Base-by-base conservation (phyloP, 2,888 invertebrate species). In the Tipula unca region DNA sequence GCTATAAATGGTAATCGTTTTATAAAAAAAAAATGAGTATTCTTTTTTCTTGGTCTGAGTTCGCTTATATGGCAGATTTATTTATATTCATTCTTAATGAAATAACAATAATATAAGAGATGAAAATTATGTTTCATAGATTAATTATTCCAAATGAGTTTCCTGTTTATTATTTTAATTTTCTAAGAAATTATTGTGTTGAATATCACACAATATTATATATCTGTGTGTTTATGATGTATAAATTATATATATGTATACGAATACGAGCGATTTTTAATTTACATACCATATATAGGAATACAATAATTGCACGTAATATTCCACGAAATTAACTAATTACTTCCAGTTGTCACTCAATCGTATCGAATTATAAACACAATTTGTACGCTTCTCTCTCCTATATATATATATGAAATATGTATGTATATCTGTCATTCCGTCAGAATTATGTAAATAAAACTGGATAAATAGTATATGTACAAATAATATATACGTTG, bases 111-210 rank as follows among this genome's bases (percentile, higher is more conserved):
- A 25, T 17, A 39, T 8, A 25, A 69, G 25, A 69, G 69, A 69
- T 25, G 69, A 69, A 69, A 69, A 69, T 69, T 69, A 69, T 69
- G 69, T 69, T 69, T 69, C 69, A 69, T 25, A 69, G 69, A 69
- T 69, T 69, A 69, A 69, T 69, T 69, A 69, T 69, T 69, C 13
- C 69, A 69, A 69, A 69, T 69, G 69, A 13, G 69, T 69, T 69
- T 69, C 69, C 69, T 69, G 69, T 69, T 69, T 69, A 25, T 69
- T 69, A 69, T 69, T 69, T 69, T 69, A 69, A 69, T 69, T 69
- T 69, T 69, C 69, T 69, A 25, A 69, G 69, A 69, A 69, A 69
- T 69, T 69, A 25, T 69, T 69, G 20, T 69, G 25, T 69, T 10
- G 25, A 25, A 10, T 69, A 25, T 25, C 32, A 69, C 10, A 48